Percentiles rank a stretch among this genome's conserved stretches.
Conservation (phyloP, 2,888 invertebrate genomes). For the Itoplectis maculator region DNA sequence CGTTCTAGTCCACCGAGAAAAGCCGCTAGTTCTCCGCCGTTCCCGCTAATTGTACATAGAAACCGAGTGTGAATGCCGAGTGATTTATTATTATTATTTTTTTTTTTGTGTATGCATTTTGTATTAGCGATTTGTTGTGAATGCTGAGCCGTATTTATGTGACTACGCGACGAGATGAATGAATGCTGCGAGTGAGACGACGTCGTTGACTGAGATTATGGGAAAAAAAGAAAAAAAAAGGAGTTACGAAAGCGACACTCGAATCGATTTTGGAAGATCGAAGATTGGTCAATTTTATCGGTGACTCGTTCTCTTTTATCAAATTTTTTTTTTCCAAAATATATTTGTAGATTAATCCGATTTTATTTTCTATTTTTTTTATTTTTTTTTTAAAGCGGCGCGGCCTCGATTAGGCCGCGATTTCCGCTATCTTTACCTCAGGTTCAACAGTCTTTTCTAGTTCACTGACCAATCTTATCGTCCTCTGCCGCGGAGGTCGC, state of each 20-base stretch:
- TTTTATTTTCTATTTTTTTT: background rate
- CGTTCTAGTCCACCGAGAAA: conserved; percentile 72
- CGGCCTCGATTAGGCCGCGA: conserved; percentile 35
- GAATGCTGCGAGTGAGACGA: conserved; percentile 46
- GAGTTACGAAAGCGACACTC: background rate
- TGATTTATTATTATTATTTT: too few relatives aligned
- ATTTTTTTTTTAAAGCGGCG: conserved; percentile 32
- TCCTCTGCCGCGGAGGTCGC: conserved; percentile 41
- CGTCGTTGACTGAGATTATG: conserved; percentile 31
- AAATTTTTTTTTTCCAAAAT: conserved; percentile 2
- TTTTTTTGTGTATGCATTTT: conserved; percentile 38
- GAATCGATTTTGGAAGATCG: conserved; percentile 38
- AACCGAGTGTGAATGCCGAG: conserved; percentile 50
- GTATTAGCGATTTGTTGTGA: conserved; percentile 44
- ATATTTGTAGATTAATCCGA: background rate
- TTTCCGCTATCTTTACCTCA: conserved; percentile 63
- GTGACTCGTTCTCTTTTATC: background rate
- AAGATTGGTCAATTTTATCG: conserved; percentile 34
- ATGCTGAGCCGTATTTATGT: conserved; percentile 62
- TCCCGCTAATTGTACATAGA: conserved; percentile 66
- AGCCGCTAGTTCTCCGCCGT: conserved; percentile 53
- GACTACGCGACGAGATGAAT: conserved; percentile 31
- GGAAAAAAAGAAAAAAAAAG: too few relatives aligned
- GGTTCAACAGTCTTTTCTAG: conserved; percentile 65
- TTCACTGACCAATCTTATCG: conserved; percentile 66